A percentile compares a stretch with the other conserved stretches of the same genome.
Conservation (phyloP, 2,888 invertebrate genomes). For the Caenorhabditis drosophilae region DNA sequence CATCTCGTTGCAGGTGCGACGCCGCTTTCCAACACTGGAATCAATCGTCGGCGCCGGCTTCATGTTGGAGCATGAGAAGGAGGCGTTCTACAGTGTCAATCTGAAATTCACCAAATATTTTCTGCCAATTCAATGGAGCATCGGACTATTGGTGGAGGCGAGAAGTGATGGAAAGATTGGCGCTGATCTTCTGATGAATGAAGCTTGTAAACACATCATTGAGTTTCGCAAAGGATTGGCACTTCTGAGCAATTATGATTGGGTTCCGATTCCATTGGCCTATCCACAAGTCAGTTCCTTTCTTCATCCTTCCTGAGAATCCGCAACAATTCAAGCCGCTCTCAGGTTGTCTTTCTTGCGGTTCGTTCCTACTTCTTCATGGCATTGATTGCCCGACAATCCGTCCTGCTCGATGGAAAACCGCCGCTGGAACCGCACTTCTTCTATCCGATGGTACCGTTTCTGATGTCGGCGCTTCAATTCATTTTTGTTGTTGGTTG, state of each 20-base stretch:
- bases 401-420: conserved; percentile 50
- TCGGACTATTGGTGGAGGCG: conserved; percentile 44
- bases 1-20: conserved; percentile 50
- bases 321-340: conserved; percentile 34
- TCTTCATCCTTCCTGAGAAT: not conserved
- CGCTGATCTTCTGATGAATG: conserved; percentile 53
- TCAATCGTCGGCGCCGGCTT: conserved; percentile 50
- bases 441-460: conserved; percentile 58
- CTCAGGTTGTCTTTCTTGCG: conserved; percentile 65
- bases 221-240: conserved; percentile 54
- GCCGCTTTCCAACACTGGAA: conserved; percentile 51
- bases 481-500: conserved; percentile 64
- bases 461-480: conserved; percentile 63
- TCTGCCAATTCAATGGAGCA: conserved; percentile 52
- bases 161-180: conserved; percentile 46
- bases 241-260: conserved; percentile 54
- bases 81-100: conserved; percentile 20
- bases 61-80: conserved; percentile 46
- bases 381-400: conserved; percentile 61
- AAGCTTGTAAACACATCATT: conserved; percentile 50
- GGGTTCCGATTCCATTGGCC: conserved; percentile 63
- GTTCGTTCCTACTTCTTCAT: conserved; percentile 65
- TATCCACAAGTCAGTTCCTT: conserved; percentile 56
- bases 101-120: conserved; percentile 47
- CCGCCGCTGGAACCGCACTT: conserved; percentile 23